Conservation (phyloP, 1,140 invertebrate species). For the Habropoda laboriosa region DNA sequence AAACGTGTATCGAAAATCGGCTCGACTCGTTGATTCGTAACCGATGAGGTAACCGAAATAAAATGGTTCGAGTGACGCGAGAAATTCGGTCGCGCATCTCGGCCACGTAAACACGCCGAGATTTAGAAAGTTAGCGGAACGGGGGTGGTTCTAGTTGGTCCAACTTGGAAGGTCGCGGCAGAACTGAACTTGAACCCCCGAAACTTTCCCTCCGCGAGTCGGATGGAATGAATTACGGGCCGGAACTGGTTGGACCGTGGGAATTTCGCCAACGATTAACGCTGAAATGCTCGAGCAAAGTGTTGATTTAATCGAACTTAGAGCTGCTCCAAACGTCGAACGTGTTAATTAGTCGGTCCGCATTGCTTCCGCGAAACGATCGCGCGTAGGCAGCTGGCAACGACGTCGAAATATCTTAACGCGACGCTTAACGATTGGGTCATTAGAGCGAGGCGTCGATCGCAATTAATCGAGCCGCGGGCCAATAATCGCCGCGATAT, state of each 20-base stretch:
- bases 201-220: neutral
- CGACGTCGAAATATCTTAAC: constrained; percentile 1
- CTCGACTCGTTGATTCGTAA: constrained; percentile 64
- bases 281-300: no score
- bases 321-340: neutral
- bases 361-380: neutral
- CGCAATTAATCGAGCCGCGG: constrained; percentile 5
- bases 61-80: constrained; percentile 64
- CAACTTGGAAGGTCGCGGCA: neutral
- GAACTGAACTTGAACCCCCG: neutral
- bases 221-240: neutral
- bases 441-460: constrained; percentile 62
- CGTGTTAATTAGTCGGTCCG: no score
- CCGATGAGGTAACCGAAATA: constrained; percentile 74
- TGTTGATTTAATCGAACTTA: no score
- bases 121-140: neutral
- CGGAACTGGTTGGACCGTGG: no score
- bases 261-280: no score
- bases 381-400: neutral
- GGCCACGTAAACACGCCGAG: constrained; percentile 20
- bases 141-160: neutral
- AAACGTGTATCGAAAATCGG: constrained; percentile 72
- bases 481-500: constrained; percentile 11
- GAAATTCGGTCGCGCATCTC: constrained; percentile 40
- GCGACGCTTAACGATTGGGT: constrained; percentile 39